Percentiles rank a stretch among this genome's conserved stretches.
Evolutionary conservation across 1,140 invertebrate species (phyloP).

Genomic region (Chironomus tepperi): DNA sequence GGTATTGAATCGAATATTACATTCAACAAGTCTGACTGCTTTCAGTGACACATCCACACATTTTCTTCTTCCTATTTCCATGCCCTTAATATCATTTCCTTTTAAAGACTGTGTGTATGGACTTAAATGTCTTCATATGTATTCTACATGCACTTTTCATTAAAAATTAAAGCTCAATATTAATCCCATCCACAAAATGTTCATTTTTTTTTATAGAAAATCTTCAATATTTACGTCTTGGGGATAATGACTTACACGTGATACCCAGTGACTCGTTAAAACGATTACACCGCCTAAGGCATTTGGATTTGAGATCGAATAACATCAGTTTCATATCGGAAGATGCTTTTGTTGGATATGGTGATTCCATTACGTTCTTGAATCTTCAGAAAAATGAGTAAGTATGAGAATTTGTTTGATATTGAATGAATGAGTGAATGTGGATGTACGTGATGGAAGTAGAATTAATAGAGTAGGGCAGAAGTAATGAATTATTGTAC

Average conservation of each 20-base stretch:
- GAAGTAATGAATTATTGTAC: too few species aligned
- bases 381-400: constrained; percentile 88
- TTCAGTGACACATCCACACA: neutral
- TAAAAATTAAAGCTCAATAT: neutral
- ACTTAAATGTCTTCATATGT: neutral
- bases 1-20: too few species aligned
- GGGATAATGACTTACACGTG: constrained; percentile 73
- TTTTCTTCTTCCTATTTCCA: neutral
- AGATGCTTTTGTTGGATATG: constrained; percentile 80
- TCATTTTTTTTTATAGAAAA: constrained; percentile 58
- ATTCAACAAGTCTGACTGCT: too few species aligned
- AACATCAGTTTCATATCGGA: constrained; percentile 74
- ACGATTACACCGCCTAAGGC: constrained; percentile 70
- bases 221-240: constrained; percentile 76
- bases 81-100: neutral
- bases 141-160: neutral
- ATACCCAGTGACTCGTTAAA: constrained; percentile 74
- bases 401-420: constrained; percentile 33
- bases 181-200: neutral
- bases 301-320: constrained; percentile 77
- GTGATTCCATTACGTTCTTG: constrained; percentile 84
- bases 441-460: too few species aligned
- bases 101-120: too few species aligned
- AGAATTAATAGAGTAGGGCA: too few species aligned
- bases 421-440: neutral